Percentiles rank a stretch among this genome's conserved stretches.
phyloP scores from a whole-genome alignment of 2,113 vertebrate species.

The Amblyornis subalaris region DNA sequence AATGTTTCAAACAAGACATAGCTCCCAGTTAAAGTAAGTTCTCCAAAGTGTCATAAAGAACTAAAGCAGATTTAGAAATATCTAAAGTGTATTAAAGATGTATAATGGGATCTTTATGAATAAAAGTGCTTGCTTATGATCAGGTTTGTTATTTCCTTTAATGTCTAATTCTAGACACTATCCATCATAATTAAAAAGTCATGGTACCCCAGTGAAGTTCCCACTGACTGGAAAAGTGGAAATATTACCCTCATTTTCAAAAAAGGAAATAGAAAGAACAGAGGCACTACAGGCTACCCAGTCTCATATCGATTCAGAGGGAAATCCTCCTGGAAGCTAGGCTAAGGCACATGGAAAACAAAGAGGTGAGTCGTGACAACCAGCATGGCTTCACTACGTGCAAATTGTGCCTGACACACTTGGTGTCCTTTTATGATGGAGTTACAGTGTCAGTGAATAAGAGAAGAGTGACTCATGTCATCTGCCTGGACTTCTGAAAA shows the following conservation, averaged over 20 bases:
- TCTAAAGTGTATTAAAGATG: background rate
- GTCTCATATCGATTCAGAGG: background rate
- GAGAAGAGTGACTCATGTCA: accelerated
- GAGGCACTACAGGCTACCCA: background rate
- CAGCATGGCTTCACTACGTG: background rate
- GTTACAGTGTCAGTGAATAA: background rate
- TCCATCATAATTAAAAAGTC: background rate
- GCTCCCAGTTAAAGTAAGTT: background rate
- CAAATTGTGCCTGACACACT: background rate
- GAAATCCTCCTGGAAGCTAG: background rate
- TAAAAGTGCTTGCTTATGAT: background rate
- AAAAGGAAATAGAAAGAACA: background rate
- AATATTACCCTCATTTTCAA: background rate
- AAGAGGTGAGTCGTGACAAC: background rate
- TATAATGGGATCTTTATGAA: background rate
- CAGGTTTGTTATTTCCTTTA: background rate
- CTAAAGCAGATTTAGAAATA: background rate
- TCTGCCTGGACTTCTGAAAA: background rate
- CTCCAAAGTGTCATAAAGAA: background rate
- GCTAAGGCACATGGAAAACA: background rate
- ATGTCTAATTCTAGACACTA: background rate
- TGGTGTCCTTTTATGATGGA: background rate
- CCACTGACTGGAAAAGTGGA: background rate
- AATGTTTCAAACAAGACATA: background rate
- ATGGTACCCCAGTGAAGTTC: background rate